Conservation (phyloP, 2,888 invertebrate genomes). For the Noctuana brunneofusca region DNA sequence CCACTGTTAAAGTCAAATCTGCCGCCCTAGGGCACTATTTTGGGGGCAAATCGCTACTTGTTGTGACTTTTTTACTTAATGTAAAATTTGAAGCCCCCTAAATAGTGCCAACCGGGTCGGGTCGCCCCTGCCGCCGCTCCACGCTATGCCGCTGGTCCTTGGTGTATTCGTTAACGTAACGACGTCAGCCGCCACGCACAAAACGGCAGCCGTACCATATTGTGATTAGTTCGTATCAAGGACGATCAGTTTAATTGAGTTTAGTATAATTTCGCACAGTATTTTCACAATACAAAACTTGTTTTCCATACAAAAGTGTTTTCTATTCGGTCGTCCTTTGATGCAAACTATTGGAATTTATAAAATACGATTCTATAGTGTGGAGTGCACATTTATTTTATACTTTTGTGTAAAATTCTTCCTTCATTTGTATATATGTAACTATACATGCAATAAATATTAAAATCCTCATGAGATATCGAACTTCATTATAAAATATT, state of each 20-base stretch:
- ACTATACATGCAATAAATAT: slow-evolving; percentile 10
- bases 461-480: slow-evolving; percentile 46
- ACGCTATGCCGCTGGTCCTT: not conserved
- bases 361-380: not conserved
- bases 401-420: slow-evolving; percentile 13
- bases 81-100: too few relatives aligned
- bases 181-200: not conserved
- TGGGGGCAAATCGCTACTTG: too few relatives aligned
- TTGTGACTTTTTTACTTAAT: too few relatives aligned
- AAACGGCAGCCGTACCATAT: not conserved
- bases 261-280: not conserved
- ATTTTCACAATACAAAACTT: not conserved
- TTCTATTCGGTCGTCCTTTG: slow-evolving; percentile 4
- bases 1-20: too few relatives aligned
- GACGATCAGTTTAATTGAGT: slow-evolving; percentile 7
- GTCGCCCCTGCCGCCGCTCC: too few relatives aligned
- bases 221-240: slow-evolving; percentile 5
- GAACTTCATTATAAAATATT: slow-evolving; percentile 16
- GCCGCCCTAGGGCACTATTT: too few relatives aligned
- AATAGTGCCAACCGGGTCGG: too few relatives aligned
- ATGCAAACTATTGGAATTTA: not conserved
- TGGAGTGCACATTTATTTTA: slow-evolving; percentile 1
- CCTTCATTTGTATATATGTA: slow-evolving; percentile 40
- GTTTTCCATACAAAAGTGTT: not conserved
- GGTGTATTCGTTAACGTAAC: not conserved